These are phyloP conservation scores for Chlorospingus semifuscus DNA, from an alignment of 2,797 vertebrate genomes.

Conservation along the genomic window DNA sequence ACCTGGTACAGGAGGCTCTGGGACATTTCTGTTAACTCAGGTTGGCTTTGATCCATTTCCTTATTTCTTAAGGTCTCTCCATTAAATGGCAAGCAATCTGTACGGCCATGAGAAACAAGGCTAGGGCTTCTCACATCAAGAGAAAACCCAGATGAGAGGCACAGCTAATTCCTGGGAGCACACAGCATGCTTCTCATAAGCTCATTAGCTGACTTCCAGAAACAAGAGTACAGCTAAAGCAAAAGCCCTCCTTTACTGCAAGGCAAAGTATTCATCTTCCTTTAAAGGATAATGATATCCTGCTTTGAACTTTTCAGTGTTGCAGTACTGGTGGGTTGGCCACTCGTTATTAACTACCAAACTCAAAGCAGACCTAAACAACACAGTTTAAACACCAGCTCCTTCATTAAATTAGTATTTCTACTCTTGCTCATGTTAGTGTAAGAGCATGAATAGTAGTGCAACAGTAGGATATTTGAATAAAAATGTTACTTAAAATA, in stretches of 20 bases:
- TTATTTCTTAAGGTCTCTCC: background rate
- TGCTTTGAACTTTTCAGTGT: slow-evolving; percentile 29
- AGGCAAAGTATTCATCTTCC: slow-evolving; percentile 27
- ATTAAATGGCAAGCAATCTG: background rate
- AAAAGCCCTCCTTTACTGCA: background rate
- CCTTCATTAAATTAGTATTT: slow-evolving; percentile 20
- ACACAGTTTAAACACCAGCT: background rate
- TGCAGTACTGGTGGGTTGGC: slow-evolving; percentile 24
- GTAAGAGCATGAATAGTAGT: slow-evolving; percentile 31
- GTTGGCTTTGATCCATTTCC: background rate
- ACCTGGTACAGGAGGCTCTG: background rate
- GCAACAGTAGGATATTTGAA: slow-evolving; percentile 35
- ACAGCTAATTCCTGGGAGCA: slow-evolving; percentile 6
- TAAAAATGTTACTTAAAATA: slow-evolving; percentile 61
- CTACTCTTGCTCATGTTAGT: background rate
- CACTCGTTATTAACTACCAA: slow-evolving; percentile 9
- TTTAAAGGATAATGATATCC: slow-evolving; percentile 46
- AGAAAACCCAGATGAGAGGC: background rate
- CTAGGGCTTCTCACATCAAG: background rate
- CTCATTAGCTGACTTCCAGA: slow-evolving; percentile 42
- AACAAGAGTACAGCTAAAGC: slow-evolving; percentile 23
- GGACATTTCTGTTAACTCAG: background rate
- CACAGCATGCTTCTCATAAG: slow-evolving; percentile 14
- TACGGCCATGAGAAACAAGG: background rate
- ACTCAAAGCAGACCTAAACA: slow-evolving; percentile 31